A percentile compares a stretch with the other conserved stretches of the same genome.
phyloP scores from a whole-genome alignment of 2,888 invertebrate species.

The Cryptocheilus praepositus region DNA sequence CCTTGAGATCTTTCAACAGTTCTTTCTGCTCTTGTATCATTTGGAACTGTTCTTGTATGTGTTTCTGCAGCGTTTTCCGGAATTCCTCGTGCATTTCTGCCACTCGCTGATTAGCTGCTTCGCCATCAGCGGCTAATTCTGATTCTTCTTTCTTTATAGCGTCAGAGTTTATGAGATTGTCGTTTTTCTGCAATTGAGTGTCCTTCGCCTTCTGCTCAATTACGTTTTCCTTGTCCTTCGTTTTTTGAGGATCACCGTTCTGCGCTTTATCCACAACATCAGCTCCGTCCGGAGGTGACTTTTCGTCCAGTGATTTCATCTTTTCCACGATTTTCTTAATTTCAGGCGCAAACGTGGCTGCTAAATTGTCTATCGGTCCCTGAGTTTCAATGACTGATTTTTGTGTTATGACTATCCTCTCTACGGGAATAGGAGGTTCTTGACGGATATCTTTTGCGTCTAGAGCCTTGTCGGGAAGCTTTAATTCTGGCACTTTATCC shows the following conservation, averaged over 20 bases:
- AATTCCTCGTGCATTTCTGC: conserved; percentile 69
- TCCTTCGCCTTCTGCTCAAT: conserved; percentile 63
- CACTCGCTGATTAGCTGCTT: conserved; percentile 64
- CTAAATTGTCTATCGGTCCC: conserved; percentile 40
- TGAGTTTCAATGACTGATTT: conserved; percentile 58
- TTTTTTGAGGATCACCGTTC: conserved; percentile 60
- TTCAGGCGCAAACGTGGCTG: conserved; percentile 37
- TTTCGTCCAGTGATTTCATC: conserved; percentile 79
- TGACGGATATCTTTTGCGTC: conserved; percentile 57
- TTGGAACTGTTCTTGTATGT: conserved; percentile 82
- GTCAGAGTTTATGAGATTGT: conserved; percentile 69
- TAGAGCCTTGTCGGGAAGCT: conserved; percentile 40
- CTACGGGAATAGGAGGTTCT: conserved; percentile 72
- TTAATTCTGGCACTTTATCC: conserved; percentile 33
- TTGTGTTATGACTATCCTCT: conserved; percentile 63
- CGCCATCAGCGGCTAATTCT: conserved; percentile 73
- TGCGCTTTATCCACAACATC: conserved; percentile 17
- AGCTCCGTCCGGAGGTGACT: not conserved
- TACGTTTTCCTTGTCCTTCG: conserved; percentile 36
- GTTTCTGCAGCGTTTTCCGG: conserved; percentile 79
- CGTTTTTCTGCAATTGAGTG: conserved; percentile 66
- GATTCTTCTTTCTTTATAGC: conserved; percentile 74
- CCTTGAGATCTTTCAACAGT: conserved; percentile 79
- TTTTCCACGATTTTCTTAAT: conserved; percentile 80
- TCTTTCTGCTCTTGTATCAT: conserved; percentile 82